Evolutionary conservation across 2,113 vertebrate genomes (phyloP), one percentile per base, ranked within the genome.

Genomic region (Mastomys coucha): DNA sequence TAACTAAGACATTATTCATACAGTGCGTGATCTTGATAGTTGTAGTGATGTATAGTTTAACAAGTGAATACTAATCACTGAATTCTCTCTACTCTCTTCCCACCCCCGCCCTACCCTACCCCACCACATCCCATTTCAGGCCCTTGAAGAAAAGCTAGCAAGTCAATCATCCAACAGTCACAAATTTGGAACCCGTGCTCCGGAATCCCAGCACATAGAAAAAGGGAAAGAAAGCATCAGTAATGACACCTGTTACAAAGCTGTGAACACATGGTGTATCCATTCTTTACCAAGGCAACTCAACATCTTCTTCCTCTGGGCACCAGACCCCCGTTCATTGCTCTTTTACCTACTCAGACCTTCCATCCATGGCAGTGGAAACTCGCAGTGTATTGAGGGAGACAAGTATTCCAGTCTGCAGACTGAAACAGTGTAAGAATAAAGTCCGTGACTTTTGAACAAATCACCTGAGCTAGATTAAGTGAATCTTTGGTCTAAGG

Each of bases 171-270:
- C 96, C 91, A 95, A 92, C 96, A 98, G 97, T 98, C 97, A 98
- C 91, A 91, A 96, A 97, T 98, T 95, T 88, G 97, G 97, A 99
- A 93, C 91, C 91, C 93, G 93, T 97, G 96, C 97, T 98, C 98
- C 91, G 93, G 90, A 96, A 98, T 98, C 98, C 96, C 98, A 98
- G 97, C 97, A 98, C 91, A 91, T 77, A 98, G 96, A 96, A 97
- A 98, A 98, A 97, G 96, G 96, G 93, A 98, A 97, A 95, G 89
- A 96, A 95, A 97, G 96, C 75, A 91, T 69, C n/a, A 60, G 95
- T 94, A 98, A 98, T 89, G 97, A 97, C 96, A 98, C 97, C 98
- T 91, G 94, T 97, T 98, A 98, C 98, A 97, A 98, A 97, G 95
- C 97, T 98, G 89, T 97, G 98, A 98, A 98, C 65, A 97, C 82